phyloP scores from a whole-genome alignment of 2,113 vertebrate species.

The Collichthys lucidus region DNA sequence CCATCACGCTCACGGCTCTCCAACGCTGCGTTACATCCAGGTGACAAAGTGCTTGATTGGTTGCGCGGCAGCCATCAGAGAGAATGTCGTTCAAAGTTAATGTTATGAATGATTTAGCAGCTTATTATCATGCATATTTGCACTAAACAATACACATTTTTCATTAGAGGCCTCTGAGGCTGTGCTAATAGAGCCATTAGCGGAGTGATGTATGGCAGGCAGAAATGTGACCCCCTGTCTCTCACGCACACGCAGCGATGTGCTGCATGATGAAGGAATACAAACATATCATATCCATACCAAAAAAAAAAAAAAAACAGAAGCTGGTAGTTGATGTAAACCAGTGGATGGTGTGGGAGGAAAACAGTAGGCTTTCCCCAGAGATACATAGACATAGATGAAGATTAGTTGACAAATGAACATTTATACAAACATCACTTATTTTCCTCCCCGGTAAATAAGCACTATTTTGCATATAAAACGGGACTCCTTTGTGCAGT shows the following conservation, averaged over 20 bases:
- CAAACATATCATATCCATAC: slow-evolving; percentile 53
- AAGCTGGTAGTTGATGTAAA: slow-evolving; percentile 47
- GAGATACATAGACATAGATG: slow-evolving; percentile 36
- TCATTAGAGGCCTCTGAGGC: slow-evolving; percentile 77
- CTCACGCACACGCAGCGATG: slow-evolving; percentile 26
- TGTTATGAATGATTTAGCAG: slow-evolving; percentile 84
- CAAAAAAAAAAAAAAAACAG: slow-evolving; percentile 15
- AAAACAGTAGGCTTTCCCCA: slow-evolving; percentile 3
- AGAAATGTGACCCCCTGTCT: slow-evolving; percentile 78
- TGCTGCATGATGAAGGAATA: slow-evolving; percentile 61
- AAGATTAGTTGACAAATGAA: slow-evolving; percentile 40
- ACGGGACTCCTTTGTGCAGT: slow-evolving; percentile 9
- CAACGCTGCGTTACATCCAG: slow-evolving; percentile 66
- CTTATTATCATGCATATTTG: slow-evolving; percentile 84
- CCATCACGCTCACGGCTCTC: slow-evolving; percentile 49
- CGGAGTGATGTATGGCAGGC: slow-evolving; percentile 77
- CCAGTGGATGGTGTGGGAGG: slow-evolving; percentile 22
- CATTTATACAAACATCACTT: slow-evolving; percentile 43
- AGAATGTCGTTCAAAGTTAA: slow-evolving; percentile 88
- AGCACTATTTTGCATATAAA: slow-evolving; percentile 51
- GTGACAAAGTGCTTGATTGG: slow-evolving; percentile 68
- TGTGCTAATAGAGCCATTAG: slow-evolving; percentile 85
- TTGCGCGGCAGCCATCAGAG: slow-evolving; percentile 63
- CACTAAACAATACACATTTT: slow-evolving; percentile 85
- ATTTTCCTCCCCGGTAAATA: slow-evolving; percentile 23